Evolutionary conservation across 2,113 vertebrate species (phyloP).

Genomic region (Synodontis membranacea): DNA sequence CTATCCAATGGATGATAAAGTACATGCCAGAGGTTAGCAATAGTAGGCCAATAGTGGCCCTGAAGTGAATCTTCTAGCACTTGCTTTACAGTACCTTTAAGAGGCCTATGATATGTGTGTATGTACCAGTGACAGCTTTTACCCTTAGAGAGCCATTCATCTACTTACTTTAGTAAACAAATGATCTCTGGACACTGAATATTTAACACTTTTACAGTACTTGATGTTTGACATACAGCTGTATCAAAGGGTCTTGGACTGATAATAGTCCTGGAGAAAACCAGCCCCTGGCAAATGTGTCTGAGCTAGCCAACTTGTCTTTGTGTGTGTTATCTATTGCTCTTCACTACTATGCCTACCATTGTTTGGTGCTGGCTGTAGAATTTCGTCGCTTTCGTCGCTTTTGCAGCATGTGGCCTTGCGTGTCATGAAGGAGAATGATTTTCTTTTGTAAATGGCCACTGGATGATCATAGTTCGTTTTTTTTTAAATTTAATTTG

Average conservation of each 20-base stretch:
- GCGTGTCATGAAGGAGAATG: too few species aligned
- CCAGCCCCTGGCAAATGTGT: too few species aligned
- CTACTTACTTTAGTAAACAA: background rate
- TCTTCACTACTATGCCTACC: too few species aligned
- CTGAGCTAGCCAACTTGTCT: too few species aligned
- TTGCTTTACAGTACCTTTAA: background rate
- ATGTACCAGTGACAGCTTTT: background rate
- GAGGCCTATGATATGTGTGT: too few species aligned
- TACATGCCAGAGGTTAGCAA: background rate
- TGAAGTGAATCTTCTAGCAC: background rate
- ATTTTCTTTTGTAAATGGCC: too few species aligned
- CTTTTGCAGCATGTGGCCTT: too few species aligned
- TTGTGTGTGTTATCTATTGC: background rate
- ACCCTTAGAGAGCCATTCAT: background rate
- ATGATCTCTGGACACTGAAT: background rate
- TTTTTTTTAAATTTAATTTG: too few species aligned
- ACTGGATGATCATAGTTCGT: too few species aligned
- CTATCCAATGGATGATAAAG: too few species aligned
- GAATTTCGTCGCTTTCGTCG: too few species aligned
- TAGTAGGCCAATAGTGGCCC: background rate
- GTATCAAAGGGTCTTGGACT: conserved; percentile 48
- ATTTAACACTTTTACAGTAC: background rate
- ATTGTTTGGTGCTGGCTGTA: too few species aligned
- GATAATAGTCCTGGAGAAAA: background rate
- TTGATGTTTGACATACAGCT: conserved; percentile 35